Evolutionary conservation across 2,888 invertebrate genomes (phyloP).

Genomic region (Phrixothrix hirtus): DNA sequence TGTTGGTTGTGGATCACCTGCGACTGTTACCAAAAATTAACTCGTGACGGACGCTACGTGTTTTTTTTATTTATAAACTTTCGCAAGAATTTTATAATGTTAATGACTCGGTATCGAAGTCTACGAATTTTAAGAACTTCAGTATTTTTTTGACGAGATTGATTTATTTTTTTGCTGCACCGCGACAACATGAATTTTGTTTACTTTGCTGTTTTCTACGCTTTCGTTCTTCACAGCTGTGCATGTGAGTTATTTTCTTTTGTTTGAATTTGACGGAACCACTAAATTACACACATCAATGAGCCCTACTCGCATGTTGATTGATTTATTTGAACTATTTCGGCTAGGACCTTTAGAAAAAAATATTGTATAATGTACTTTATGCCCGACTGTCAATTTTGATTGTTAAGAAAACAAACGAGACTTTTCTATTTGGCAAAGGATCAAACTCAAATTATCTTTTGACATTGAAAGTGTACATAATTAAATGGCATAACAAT

Average conservation of each 20-base stretch:
- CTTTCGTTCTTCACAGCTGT: conserved; percentile 9
- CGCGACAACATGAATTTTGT: conserved; percentile 11
- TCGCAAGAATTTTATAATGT: conserved; percentile 9
- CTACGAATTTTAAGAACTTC: neutral
- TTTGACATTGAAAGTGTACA: neutral
- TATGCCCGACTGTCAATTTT: neutral
- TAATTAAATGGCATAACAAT: neutral
- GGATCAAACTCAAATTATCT: neutral
- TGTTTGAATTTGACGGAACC: neutral
- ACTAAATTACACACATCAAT: neutral
- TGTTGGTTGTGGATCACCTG: conserved; percentile 21
- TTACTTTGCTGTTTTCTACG: conserved; percentile 13
- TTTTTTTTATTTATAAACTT: neutral
- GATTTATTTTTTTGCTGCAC: conserved; percentile 1
- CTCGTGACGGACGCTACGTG: conserved; percentile 6
- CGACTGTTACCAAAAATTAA: conserved; percentile 1
- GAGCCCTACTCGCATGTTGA: no score
- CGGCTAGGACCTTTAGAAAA: no score
- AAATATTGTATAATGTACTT: no score
- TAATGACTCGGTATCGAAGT: neutral
- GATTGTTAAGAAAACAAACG: neutral
- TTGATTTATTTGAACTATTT: no score
- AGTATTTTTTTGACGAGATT: neutral
- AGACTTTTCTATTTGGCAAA: neutral
- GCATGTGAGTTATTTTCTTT: conserved; percentile 22